phyloP scores from a whole-genome alignment of 2,888 invertebrate species.

The Beris chalybata region DNA sequence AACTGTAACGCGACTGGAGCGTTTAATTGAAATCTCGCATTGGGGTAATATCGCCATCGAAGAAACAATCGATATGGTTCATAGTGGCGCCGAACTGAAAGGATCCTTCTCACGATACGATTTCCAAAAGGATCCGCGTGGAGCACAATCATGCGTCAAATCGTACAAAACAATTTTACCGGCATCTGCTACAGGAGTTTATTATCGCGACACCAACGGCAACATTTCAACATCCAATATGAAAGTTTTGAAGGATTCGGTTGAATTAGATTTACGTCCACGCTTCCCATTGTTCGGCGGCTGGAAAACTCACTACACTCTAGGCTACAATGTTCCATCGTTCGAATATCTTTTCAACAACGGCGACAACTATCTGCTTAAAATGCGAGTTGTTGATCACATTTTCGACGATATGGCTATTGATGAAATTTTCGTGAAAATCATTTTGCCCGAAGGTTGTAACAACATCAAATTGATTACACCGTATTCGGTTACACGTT shows the following conservation, averaged over 20 bases:
- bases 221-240: constrained; percentile 98
- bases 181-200: constrained; percentile 91
- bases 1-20: constrained; percentile 83
- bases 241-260: constrained; percentile 83
- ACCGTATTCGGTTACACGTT: constrained; percentile 78
- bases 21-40: constrained; percentile 94
- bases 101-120: constrained; percentile 97
- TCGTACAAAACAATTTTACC: constrained; percentile 85
- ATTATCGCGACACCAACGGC: constrained; percentile 95
- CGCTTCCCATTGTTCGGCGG: constrained; percentile 98
- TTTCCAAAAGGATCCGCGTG: constrained; percentile 90
- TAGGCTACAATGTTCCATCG: constrained; percentile 97
- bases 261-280: constrained; percentile 94
- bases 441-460: constrained; percentile 93
- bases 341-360: constrained; percentile 90
- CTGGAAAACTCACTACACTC: constrained; percentile 95
- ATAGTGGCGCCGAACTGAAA: constrained; percentile 90
- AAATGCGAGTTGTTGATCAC: constrained; percentile 95
- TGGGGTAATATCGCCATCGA: constrained; percentile 99
- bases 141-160: constrained; percentile 85
- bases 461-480: constrained; percentile 77
- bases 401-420: constrained; percentile 96
- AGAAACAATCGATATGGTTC: constrained; percentile 88
- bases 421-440: constrained; percentile 82
- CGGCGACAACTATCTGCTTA: constrained; percentile 78